Evolutionary conservation across 1,140 invertebrate genomes (phyloP), one percentile per base, ranked within the genome.

Genomic region (Philaenus spumarius): DNA sequence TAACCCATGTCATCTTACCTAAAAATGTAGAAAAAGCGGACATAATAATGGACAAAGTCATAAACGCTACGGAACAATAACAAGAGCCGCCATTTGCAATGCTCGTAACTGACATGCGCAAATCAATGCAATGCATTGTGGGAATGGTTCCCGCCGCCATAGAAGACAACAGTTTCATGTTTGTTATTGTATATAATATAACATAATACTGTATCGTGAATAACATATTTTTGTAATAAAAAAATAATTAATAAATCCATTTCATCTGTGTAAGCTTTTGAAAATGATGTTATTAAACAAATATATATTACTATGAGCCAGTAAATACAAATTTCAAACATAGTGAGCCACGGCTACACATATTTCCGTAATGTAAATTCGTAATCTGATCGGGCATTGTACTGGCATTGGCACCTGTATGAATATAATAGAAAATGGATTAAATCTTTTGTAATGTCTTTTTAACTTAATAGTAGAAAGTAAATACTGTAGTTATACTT

Each of bases 61-160:
- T 71, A 71, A 72, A 76, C 73, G 73, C 79, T 80, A 81, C 81
- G 77, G 79, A 82, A 84, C 82, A 84, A 84, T 83, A 85, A 84
- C 82, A 84, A 82, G 78, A 75, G 80, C 79, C 81, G 83, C 82
- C 83, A 85, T 85, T 84, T 85, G 82, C 82, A 84, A 83, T 82
- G 77, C 75, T 72, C 72, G 64, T 71, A 78, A 75, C 75, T 78
- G 79, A 80, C 82, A 81, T 82, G 80, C 78, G 78, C 78, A 77
- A 75, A 77, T 76, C 75, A 77, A 78, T 77, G 73, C 74, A 69
- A 65, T 68, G 74, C 70, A 75, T 64, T 64, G 59, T 75, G 71
- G 73, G 70, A 67, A 70, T 39, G 61, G 40, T 40, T 63, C 60
- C 60, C 60, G 61, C 60, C 63, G 52, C 17, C 23, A 43, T 24